Conservation (phyloP, 2,113 vertebrate species). For the Tragelaphus scriptus region DNA sequence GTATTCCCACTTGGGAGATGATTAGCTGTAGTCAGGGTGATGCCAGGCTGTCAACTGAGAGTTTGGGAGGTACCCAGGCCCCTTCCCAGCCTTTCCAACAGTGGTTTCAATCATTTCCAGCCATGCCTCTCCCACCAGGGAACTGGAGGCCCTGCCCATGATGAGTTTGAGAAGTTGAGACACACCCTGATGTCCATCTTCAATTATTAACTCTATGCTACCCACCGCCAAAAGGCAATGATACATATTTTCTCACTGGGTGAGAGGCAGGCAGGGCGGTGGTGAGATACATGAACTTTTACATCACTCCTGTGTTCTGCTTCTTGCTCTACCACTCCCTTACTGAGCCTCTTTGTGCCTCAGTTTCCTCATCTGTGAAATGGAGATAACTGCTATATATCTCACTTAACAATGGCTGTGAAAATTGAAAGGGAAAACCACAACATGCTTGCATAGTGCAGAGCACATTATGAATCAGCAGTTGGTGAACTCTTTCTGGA, state of each 20-base stretch:
- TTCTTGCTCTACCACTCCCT: neutral
- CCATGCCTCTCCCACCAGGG: neutral
- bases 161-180: neutral
- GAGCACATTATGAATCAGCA: neutral
- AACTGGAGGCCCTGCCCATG: rapidly evolving
- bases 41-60: too few relatives aligned
- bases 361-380: neutral
- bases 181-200: rapidly evolving
- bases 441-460: too few relatives aligned
- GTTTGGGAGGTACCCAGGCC: too few relatives aligned
- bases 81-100: too few relatives aligned
- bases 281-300: rapidly evolving
- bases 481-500: neutral
- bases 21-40: neutral
- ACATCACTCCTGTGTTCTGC: rapidly evolving
- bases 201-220: neutral
- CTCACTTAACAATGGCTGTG: neutral
- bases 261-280: neutral
- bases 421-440: neutral
- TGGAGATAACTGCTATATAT: rapidly evolving
- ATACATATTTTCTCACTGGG: rapidly evolving
- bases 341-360: too few relatives aligned
- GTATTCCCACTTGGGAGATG: neutral
- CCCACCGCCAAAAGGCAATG: rapidly evolving
- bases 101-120: too few relatives aligned